Percentiles rank a stretch among this genome's conserved stretches.
These are phyloP conservation scores for Patella ulyssiponensis DNA, from an alignment of 2,888 invertebrate species.

Conservation along the genomic window DNA sequence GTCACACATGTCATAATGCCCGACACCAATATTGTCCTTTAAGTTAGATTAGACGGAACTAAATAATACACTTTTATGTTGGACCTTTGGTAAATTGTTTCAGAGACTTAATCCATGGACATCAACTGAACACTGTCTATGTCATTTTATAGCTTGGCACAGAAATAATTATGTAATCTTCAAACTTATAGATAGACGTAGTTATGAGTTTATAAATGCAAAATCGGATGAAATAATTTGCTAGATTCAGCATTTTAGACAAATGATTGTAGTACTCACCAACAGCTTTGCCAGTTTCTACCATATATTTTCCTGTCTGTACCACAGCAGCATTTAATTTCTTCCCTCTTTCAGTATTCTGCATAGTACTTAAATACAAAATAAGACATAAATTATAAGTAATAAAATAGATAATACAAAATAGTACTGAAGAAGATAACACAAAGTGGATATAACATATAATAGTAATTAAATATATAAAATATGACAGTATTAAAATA, in stretches of 20 bases:
- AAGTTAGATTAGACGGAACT: too few relatives aligned
- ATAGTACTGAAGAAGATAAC: not conserved
- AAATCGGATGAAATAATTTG: not conserved
- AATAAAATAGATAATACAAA: too few relatives aligned
- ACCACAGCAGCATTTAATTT: conserved; percentile 94
- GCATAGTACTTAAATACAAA: too few relatives aligned
- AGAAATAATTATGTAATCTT: too few relatives aligned
- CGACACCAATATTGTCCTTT: too few relatives aligned
- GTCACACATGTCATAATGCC: too few relatives aligned
- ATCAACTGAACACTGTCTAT: too few relatives aligned
- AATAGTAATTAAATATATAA: not conserved
- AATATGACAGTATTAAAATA: not conserved
- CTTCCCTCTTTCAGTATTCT: conserved; percentile 92
- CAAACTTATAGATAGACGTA: not conserved
- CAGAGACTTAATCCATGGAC: too few relatives aligned
- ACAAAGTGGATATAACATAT: not conserved
- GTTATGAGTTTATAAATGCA: conserved; percentile 4
- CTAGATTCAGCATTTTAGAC: not conserved
- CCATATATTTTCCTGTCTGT: conserved; percentile 91
- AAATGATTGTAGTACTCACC: conserved; percentile 47
- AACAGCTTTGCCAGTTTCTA: conserved; percentile 82
- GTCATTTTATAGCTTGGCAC: too few relatives aligned
- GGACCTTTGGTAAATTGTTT: too few relatives aligned
- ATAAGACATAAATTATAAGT: conserved; percentile 10
- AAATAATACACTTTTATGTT: too few relatives aligned